Percentiles rank a stretch among this genome's conserved stretches.
Evolutionary conservation across 2,797 vertebrate genomes (phyloP).

Genomic region (Silurus lanzhouensis): DNA sequence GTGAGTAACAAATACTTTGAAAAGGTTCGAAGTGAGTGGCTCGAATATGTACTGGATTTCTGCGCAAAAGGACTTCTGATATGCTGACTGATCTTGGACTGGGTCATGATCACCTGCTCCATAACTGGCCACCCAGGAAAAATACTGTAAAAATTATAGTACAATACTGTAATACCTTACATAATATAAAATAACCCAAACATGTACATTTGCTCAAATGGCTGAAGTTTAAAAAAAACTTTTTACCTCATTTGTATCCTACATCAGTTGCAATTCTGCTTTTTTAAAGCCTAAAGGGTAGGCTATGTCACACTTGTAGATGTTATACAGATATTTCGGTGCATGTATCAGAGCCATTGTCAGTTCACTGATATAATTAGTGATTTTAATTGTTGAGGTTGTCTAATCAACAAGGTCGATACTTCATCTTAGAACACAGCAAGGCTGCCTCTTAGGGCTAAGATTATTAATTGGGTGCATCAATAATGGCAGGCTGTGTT

Average conservation of each 20-base stretch:
- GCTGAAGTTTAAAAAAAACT: background rate
- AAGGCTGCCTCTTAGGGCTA: slow-evolving; percentile 51
- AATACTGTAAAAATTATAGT: background rate
- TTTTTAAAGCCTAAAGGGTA: background rate
- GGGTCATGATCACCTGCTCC: background rate
- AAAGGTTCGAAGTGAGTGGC: background rate
- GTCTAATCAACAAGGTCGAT: slow-evolving; percentile 43
- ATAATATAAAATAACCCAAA: background rate
- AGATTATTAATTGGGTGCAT: slow-evolving; percentile 77
- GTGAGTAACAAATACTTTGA: background rate
- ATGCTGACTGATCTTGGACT: background rate
- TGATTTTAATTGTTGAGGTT: slow-evolving; percentile 41
- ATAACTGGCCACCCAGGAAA: background rate
- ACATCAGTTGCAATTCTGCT: background rate
- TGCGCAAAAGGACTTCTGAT: background rate
- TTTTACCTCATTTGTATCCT: background rate
- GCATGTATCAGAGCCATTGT: slow-evolving; percentile 32
- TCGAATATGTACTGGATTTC: background rate
- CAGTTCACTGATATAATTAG: slow-evolving; percentile 42
- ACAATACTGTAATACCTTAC: too few relatives aligned
- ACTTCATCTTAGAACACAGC: slow-evolving; percentile 29
- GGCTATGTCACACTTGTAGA: background rate
- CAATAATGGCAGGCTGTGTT: slow-evolving; percentile 72
- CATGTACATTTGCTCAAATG: background rate
- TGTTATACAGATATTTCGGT: slow-evolving; percentile 4